Evolutionary conservation across 2,888 invertebrate species (phyloP), one percentile per base, ranked within the genome.

Genomic region (Amphipyra berbera): DNA sequence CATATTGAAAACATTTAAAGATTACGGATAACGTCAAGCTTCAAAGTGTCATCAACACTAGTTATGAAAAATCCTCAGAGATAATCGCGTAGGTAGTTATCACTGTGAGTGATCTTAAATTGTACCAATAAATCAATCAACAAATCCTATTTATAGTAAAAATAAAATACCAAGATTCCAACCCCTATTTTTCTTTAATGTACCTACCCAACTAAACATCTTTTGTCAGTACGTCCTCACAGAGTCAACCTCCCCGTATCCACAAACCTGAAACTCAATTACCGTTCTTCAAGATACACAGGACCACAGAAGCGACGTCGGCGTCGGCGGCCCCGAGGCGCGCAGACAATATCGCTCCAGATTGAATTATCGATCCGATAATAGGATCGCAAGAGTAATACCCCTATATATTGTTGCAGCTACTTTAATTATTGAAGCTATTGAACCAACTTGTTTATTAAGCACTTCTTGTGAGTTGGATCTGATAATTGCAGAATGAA

Each of bases 331-430:
- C 83, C 90, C 81, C 77, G 71, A 81, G 89, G 90, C 88, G 82
- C 78, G 78, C 81, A 85, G 86, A 88, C 88, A 88, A 88, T 91
- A 91, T 89, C 86, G 84, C 76, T 78, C 84, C 76, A 80, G 88
- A 93, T 92, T 92, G 90, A 93, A 92, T 92, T 93, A 93, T 93
- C 88, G 92, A 88, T 82, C 85, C 84, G 88, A 88, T 92, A 93
- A 92, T 92, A 81, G 90, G 89, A 89, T 90, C 90, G 80, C 82
- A 78, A 87, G 89, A 89, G 86, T 87, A 89, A 90, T 90, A 82
- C 84, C 80, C 79, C 87, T 81, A 84, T 90, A 89, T 86, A 88
- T 88, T 88, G 88, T 86, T 86, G 79, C 78, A 76, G 86, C 87
- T 87, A 84, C 86, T 88, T 89, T 88, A 82, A 90, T 89, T 87